These are phyloP conservation scores for Elgaria multicarinata DNA, from an alignment of 2,113 vertebrate species.

Conservation along the genomic window DNA sequence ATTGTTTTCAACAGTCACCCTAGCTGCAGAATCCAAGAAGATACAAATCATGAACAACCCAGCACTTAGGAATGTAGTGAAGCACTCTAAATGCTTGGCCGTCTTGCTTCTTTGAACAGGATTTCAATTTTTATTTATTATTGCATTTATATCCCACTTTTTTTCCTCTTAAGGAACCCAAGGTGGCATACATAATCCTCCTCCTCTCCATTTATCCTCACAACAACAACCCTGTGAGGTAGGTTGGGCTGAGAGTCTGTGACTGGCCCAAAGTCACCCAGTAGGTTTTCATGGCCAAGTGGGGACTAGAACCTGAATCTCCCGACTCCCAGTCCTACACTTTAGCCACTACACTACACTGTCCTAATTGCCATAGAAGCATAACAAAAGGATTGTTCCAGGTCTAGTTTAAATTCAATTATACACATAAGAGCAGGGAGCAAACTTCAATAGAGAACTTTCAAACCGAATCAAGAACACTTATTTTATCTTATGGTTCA, in stretches of 20 bases:
- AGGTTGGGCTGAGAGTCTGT: no score
- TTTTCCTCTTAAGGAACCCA: no score
- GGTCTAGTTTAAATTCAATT: neutral
- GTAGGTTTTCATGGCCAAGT: no score
- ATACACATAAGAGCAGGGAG: neutral
- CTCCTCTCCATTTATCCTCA: no score
- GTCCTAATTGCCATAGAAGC: neutral
- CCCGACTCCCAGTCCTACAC: no score
- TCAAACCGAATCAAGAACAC: neutral
- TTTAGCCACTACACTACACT: no score
- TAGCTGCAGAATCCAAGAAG: neutral
- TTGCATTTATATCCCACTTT: no score
- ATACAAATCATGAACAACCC: neutral
- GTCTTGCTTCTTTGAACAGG: neutral
- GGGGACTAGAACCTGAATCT: no score
- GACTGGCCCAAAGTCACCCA: no score
- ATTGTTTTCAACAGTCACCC: neutral
- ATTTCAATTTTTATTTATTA: no score
- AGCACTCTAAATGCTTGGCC: neutral
- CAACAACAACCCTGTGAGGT: no score
- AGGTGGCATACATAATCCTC: no score
- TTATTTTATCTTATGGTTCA: neutral
- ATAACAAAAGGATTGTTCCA: neutral
- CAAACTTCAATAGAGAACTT: neutral
- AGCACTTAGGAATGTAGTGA: neutral